Evolutionary conservation across 2,113 vertebrate genomes (phyloP).

Genomic region (Leucoraja erinaceus): DNA sequence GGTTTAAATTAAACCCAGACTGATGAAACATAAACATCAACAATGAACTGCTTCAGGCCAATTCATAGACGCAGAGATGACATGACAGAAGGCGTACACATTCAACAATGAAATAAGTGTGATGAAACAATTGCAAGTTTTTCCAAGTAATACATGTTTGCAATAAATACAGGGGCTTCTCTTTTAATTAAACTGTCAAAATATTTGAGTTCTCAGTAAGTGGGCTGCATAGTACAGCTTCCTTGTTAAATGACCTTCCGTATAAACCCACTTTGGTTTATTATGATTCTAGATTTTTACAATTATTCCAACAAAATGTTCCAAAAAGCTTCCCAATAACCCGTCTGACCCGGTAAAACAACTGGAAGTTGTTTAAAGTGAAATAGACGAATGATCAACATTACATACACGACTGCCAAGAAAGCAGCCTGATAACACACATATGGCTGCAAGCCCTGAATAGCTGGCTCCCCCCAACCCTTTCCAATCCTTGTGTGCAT

Average conservation of each 20-base stretch:
- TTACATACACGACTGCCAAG: neutral
- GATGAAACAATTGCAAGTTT: neutral
- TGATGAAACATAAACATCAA: neutral
- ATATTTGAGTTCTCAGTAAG: constrained; percentile 21
- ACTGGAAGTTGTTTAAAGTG: constrained; percentile 29
- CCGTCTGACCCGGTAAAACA: neutral
- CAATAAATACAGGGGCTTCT: neutral
- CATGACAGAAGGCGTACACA: neutral
- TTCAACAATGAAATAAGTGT: neutral
- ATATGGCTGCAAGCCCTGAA: constrained; percentile 16
- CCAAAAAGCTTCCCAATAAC: neutral
- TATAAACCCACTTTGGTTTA: neutral
- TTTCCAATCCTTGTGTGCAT: neutral
- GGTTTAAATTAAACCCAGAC: neutral
- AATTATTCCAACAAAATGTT: neutral
- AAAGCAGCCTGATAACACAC: constrained; percentile 12
- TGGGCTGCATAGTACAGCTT: neutral
- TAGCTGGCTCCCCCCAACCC: neutral
- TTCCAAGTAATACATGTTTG: neutral
- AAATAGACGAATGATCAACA: constrained; percentile 32
- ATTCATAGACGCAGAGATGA: neutral
- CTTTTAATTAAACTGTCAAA: neutral
- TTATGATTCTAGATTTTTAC: neutral
- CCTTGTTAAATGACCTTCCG: neutral
- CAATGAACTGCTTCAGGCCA: neutral